Conservation (phyloP, 1,140 invertebrate species). For the Caenorhabditis tropicalis region DNA sequence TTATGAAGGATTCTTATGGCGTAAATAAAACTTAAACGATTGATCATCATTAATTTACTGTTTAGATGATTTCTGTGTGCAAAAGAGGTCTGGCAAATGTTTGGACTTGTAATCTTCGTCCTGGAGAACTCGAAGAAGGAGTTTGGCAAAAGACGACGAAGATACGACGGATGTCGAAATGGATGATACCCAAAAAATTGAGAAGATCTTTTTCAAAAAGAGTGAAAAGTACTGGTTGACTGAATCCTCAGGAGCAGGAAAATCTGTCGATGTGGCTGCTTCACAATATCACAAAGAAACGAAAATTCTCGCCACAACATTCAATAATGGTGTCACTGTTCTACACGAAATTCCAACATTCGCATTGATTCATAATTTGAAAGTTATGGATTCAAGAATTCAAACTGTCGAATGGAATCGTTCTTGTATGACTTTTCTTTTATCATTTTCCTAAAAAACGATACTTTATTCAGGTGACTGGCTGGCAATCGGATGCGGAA, state of each 20-base stretch:
- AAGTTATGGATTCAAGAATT: constrained; percentile 83
- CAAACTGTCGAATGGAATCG: constrained; percentile 83
- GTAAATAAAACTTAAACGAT: constrained; percentile 61
- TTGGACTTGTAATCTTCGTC: constrained; percentile 85
- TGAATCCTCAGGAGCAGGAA: constrained; percentile 44
- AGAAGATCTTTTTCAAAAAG: constrained; percentile 52
- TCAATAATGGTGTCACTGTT: constrained; percentile 83
- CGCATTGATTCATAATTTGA: constrained; percentile 81
- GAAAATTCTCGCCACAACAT: constrained; percentile 78
- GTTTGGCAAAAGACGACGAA: constrained; percentile 47
- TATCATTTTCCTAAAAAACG: not conserved
- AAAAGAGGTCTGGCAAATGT: constrained; percentile 79
- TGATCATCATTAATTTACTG: not conserved
- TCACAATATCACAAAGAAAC: constrained; percentile 33
- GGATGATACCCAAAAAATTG: not conserved
- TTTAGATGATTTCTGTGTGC: constrained; percentile 74
- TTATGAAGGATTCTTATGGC: constrained; percentile 85
- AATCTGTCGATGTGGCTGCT: constrained; percentile 49
- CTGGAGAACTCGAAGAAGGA: constrained; percentile 76
- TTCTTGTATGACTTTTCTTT: constrained; percentile 70
- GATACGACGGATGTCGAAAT: not conserved
- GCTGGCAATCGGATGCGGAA: constrained; percentile 85
- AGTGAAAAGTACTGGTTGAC: constrained; percentile 39
- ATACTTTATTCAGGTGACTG: constrained; percentile 80
- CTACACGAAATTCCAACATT: constrained; percentile 91